Evolutionary conservation across 2,888 invertebrate genomes (phyloP).

Genomic region (Priocnemis perturbator): DNA sequence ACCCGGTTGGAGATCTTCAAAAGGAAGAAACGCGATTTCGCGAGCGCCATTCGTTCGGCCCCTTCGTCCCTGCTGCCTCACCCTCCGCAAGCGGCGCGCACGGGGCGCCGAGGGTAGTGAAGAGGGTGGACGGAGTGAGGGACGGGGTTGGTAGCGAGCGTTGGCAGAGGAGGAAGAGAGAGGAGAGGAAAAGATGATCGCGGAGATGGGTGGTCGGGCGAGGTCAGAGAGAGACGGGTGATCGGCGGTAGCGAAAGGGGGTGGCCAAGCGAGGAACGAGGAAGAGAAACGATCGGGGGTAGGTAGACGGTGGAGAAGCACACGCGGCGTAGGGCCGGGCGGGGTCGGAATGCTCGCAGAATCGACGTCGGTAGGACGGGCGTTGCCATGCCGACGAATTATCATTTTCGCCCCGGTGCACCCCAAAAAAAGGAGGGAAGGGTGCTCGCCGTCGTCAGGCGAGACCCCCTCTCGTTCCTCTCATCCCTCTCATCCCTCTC

Average conservation of each 20-base stretch:
- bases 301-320: conserved; percentile 3
- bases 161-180: too few species aligned
- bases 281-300: conserved; percentile 15
- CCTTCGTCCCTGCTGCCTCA: conserved; percentile 6
- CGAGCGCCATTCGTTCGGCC: conserved; percentile 68
- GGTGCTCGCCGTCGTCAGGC: background rate
- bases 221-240: conserved; percentile 12
- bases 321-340: conserved; percentile 28
- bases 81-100: conserved; percentile 25
- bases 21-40: conserved; percentile 65
- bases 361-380: conserved; percentile 53
- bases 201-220: background rate
- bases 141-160: background rate
- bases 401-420: conserved; percentile 65
- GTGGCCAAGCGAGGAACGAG: conserved; percentile 14
- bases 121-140: conserved; percentile 21
- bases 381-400: conserved; percentile 68
- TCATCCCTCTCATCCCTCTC: conserved; percentile 39
- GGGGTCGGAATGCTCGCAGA: conserved; percentile 37
- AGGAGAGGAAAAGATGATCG: too few species aligned
- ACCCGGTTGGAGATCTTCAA: conserved; percentile 52
- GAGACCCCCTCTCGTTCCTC: background rate
- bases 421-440: conserved; percentile 57
- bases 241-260: conserved; percentile 17
- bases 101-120: background rate